A percentile compares a stretch with the other conserved stretches of the same genome.
These are phyloP conservation scores for Hippolais icterina DNA, from an alignment of 2,113 vertebrate species.

Conservation along the genomic window DNA sequence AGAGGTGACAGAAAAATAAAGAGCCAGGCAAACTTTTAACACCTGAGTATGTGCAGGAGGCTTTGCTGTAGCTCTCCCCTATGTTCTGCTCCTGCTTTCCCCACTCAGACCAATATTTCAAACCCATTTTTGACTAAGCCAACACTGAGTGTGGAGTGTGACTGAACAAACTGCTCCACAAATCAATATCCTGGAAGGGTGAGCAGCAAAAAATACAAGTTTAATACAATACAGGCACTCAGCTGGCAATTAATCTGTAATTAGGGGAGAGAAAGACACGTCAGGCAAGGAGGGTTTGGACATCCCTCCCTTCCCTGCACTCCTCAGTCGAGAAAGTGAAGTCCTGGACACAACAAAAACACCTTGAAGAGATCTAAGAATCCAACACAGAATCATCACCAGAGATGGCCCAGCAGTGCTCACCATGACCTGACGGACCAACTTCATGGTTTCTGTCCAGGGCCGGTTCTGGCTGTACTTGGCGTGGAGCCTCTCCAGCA, in stretches of 20 bases:
- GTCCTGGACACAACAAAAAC: background rate
- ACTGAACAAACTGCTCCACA: background rate
- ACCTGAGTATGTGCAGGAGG: background rate
- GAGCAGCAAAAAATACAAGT: background rate
- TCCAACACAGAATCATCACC: rapidly evolving
- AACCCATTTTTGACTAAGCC: background rate
- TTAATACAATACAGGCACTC: background rate
- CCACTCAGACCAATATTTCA: background rate
- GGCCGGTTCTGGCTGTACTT: conserved; percentile 93
- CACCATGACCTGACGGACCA: conserved; percentile 96
- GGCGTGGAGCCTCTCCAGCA: conserved; percentile 90
- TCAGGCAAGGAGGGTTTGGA: background rate
- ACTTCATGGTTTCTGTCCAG: conserved; percentile 95
- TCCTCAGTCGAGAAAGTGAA: background rate
- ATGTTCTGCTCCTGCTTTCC: background rate
- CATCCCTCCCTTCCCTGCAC: background rate
- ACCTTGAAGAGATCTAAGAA: background rate
- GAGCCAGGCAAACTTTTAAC: background rate
- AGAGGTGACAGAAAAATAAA: background rate
- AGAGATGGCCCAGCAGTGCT: conserved; percentile 32
- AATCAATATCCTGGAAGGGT: background rate
- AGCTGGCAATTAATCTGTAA: background rate
- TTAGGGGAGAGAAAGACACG: background rate
- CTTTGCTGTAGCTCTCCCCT: background rate
- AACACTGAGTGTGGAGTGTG: background rate